A percentile compares a stretch with the other conserved stretches of the same genome.
Evolutionary conservation across 2,888 invertebrate genomes (phyloP).

Genomic region (Machimus rusticus): DNA sequence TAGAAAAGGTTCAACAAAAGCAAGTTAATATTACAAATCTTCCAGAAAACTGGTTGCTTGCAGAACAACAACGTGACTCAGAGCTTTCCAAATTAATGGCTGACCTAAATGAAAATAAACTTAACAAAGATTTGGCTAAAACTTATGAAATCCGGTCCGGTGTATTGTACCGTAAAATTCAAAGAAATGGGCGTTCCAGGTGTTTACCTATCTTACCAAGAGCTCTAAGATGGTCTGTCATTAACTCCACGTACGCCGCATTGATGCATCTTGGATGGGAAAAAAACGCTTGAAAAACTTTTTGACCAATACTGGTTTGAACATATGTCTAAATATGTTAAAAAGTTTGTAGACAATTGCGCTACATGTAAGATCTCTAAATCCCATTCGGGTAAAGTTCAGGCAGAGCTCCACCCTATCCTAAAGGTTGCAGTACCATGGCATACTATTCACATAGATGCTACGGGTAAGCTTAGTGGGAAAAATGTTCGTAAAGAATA

Average conservation of each 20-base stretch:
- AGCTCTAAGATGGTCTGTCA: too few relatives aligned
- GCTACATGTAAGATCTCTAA: neutral
- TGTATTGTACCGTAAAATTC: too few relatives aligned
- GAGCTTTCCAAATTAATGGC: neutral
- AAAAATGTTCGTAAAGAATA: neutral
- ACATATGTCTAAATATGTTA: constrained; percentile 51
- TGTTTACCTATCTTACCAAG: too few relatives aligned
- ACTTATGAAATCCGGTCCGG: constrained; percentile 45
- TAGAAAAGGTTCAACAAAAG: neutral
- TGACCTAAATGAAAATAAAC: neutral
- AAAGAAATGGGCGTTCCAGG: too few relatives aligned
- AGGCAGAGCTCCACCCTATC: constrained; percentile 52
- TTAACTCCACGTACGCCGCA: neutral
- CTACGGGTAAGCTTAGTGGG: neutral
- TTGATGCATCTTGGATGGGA: constrained; percentile 42
- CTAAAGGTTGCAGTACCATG: neutral
- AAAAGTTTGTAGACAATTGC: constrained; percentile 52
- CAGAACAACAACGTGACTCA: neutral
- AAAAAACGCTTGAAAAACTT: constrained; percentile 51
- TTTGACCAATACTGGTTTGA: constrained; percentile 58
- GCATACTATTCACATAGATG: constrained; percentile 8
- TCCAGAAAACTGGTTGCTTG: neutral
- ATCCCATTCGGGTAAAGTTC: constrained; percentile 47
- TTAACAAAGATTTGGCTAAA: neutral
- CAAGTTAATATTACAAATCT: neutral